Evolutionary conservation across 2,797 vertebrate genomes (phyloP), one percentile per base, ranked within the genome.

Genomic region (Esox masquinongy): DNA sequence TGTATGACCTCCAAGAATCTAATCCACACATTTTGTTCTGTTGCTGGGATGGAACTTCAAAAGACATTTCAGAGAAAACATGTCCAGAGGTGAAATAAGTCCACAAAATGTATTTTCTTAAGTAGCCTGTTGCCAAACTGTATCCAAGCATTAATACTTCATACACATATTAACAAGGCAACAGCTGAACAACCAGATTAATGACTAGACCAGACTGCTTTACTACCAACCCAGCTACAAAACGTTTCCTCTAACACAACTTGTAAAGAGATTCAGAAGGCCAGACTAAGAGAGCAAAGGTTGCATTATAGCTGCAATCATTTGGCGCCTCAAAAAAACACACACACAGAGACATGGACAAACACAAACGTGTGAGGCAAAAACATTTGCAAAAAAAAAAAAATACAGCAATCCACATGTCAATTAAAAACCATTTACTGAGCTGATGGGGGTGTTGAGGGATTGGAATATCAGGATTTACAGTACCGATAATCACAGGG

Each of bases 401-500:
- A n/a, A n/a, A 68, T 3, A 47, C 12, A 14, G 43, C 43, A 47
- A 73, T 11, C 3, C 0, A 67, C 43, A 36, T 47, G 69, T 56
- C 49, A 72, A 19, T 74, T 66, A 79, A 16, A 47, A 72, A 64
- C 8, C 15, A 36, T 56, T 78, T 74, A 64, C 29, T 15, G 29
- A 61, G 50, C 5, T 61, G 16, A 49, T 68, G 26, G 22, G 26
- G 16, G 36, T 68, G 75, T 22, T 64, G 31, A 68, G 47, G 69
- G 22, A 66, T n/a, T 9, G 64, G n/a, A 36, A 22, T 61, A 14
- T 74, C 19, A 50, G 68, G 34, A 78, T 67, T 77, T 81, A 72
- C 51, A 68, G 36, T 68, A 14, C 9, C 68, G 47, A 56, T 81
- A 77, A 79, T 84, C 73, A 79, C 70, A 74, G 75, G 63, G 73